Percentiles rank a stretch among this genome's conserved stretches.
These are phyloP conservation scores for Rhabdophis nuchalis DNA, from an alignment of 2,797 vertebrate species.

Conservation along the genomic window DNA sequence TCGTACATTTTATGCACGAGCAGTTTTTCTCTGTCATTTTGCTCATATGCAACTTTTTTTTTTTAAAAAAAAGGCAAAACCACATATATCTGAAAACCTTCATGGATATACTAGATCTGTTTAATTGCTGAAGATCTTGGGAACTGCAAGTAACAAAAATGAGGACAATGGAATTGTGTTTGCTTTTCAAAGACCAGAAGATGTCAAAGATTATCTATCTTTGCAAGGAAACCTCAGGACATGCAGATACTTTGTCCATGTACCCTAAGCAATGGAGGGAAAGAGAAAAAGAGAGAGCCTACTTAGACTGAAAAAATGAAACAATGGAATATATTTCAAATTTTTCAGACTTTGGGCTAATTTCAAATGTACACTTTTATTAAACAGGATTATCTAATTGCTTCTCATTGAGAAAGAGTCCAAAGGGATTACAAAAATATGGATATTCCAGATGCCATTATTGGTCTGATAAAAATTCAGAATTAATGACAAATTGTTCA, in stretches of 20 bases:
- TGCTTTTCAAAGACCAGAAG: not conserved
- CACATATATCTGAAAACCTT: not conserved
- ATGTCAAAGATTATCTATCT: not conserved
- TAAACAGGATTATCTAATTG: not conserved
- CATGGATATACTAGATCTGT: not conserved
- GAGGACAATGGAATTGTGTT: not conserved
- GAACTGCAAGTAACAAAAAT: not conserved
- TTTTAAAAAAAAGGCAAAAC: not conserved
- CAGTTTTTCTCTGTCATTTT: not conserved
- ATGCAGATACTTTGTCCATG: not conserved
- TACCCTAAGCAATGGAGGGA: not conserved
- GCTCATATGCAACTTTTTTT: not conserved
- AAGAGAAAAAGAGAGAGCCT: not conserved
- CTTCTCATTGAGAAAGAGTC: not conserved
- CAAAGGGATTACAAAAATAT: not conserved
- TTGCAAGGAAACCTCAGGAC: not conserved
- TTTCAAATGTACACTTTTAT: not conserved
- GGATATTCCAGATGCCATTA: not conserved
- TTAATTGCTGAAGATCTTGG: not conserved
- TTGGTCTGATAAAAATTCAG: not conserved
- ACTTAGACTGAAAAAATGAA: not conserved
- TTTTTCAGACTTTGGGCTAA: not conserved
- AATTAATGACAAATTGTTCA: not conserved
- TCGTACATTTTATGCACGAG: not conserved
- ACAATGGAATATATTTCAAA: not conserved